Evolutionary conservation across 2,797 vertebrate genomes (phyloP).

Genomic region (Eulemur coronatus): DNA sequence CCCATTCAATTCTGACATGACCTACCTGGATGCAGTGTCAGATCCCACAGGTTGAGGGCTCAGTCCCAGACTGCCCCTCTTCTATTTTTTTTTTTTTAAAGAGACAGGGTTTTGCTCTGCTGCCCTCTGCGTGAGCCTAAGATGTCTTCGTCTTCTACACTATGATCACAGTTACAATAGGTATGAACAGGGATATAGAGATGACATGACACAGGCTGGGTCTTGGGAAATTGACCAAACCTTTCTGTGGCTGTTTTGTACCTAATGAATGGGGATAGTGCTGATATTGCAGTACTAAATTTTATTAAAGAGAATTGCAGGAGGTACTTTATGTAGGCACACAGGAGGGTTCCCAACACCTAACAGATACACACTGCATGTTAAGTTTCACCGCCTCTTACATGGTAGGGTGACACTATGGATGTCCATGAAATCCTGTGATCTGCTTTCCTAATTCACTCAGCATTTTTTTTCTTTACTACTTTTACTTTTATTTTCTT

Average conservation of each 20-base stretch:
- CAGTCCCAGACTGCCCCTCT: neutral
- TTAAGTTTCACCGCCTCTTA: neutral
- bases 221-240: neutral
- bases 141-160: neutral
- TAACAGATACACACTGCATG: neutral
- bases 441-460: neutral
- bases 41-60: neutral
- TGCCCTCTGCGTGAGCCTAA: too few species aligned
- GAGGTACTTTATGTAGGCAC: neutral
- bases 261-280: neutral
- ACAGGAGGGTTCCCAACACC: neutral
- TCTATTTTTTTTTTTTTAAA: too few species aligned
- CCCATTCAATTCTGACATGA: neutral
- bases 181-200: neutral
- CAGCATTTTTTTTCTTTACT: too few species aligned
- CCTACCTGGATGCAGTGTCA: neutral
- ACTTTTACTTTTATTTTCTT: too few species aligned
- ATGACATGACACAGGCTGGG: too few species aligned
- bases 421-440: neutral
- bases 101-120: too few species aligned
- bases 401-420: rapidly evolving
- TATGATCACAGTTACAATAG: neutral
- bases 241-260: neutral
- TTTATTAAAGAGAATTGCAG: neutral
- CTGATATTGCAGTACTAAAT: neutral